A percentile compares a stretch with the other conserved stretches of the same genome.
phyloP scores from a whole-genome alignment of 2,888 invertebrate species.

The Epinotia bilunana region DNA sequence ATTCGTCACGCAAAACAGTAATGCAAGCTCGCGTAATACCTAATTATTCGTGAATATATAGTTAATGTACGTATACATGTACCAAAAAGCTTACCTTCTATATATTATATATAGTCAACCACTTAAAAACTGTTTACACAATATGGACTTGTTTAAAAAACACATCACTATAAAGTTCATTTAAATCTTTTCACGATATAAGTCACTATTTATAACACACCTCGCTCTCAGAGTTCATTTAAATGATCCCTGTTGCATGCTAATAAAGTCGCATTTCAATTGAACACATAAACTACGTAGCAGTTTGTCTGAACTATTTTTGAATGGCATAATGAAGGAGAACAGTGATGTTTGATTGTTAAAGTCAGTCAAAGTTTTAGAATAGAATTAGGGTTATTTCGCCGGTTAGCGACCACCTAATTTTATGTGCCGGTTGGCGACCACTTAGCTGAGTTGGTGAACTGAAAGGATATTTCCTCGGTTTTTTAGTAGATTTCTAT shows the following conservation, averaged over 20 bases:
- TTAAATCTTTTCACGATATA: constrained; percentile 2
- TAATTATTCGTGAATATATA: no score
- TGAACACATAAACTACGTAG: not conserved
- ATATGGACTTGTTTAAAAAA: constrained; percentile 19
- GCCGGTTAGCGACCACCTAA: no score
- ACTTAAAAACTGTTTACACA: constrained; percentile 37
- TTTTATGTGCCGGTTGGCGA: no score
- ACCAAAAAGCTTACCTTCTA: no score
- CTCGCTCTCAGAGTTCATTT: not conserved
- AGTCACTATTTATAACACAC: not conserved
- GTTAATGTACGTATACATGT: no score
- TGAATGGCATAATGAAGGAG: not conserved
- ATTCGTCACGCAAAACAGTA: no score
- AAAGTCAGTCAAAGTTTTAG: constrained; percentile 1
- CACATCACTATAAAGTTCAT: constrained; percentile 27
- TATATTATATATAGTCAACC: constrained; percentile 1
- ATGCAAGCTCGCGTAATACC: no score
- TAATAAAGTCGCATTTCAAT: not conserved
- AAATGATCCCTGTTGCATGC: not conserved
- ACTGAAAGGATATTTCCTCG: no score
- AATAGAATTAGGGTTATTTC: not conserved
- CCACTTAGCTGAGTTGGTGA: no score
- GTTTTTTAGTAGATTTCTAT: no score
- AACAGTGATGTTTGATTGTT: not conserved
- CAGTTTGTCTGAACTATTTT: not conserved